Evolutionary conservation across 1,140 invertebrate species (phyloP), one percentile per base, ranked within the genome.

Genomic region (Drosophila trapezifrons): DNA sequence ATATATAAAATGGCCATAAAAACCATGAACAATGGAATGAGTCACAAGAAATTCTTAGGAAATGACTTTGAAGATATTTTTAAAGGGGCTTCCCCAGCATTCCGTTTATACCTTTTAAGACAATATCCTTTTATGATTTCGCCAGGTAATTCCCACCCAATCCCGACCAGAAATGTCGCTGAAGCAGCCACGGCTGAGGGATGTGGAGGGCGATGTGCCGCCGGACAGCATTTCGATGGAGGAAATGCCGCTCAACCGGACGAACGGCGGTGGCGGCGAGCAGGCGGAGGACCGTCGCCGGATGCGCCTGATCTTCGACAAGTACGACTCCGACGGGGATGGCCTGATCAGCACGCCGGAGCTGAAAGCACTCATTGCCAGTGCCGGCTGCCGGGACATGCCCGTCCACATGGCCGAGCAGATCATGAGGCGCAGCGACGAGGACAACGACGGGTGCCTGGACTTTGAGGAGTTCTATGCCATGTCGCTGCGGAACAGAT

Each of bases 381-480:
- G 72, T 20, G 62, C 94, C 93, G 52, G 95, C 94, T 92, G 94
- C 93, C 58, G 95, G 67, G 95, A 96, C 69, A 94, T 97, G 64
- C 96, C 97, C 7, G 92, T 94, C 29, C 94, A 95, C 73, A 94
- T 96, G 40, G 94, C 97, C 2, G 93, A 94, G 62, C 94, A 95
- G 85, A 96, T 97, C 63, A 93, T 97, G 92, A 89, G 93, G 6
- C 93, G 94, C 62, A 95, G 95, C 9, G 97, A 98, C 92, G 89
- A 92, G 15, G 94, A 97, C 91, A 93, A 94, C 78, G 95, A 96
- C 76, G 96, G 96, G 5, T 94, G 94, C 57, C 91, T 97, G 55
- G 95, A 95, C 78, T 97, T 96, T 87, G 93, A 94, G 25, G 97
- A 98, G 93, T 98, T 97, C 87, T 94, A 97, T 42, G 92, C 94